These are phyloP conservation scores for Torymus tubicola DNA, from an alignment of 2,888 invertebrate genomes.

Conservation along the genomic window DNA sequence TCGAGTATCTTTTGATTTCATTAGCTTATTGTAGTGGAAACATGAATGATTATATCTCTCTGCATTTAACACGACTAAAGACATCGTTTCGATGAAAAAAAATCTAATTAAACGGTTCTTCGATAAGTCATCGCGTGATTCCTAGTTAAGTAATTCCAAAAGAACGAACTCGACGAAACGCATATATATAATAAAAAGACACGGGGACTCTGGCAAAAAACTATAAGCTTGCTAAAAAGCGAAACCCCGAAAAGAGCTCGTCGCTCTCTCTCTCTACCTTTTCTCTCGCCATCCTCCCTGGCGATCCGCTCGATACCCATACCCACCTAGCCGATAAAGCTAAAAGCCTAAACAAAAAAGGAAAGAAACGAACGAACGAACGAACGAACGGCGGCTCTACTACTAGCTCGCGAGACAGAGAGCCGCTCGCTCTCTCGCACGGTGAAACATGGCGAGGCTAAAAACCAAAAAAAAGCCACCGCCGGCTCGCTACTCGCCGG, in stretches of 20 bases:
- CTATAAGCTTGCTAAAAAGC: neutral
- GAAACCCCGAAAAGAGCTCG: constrained; percentile 19
- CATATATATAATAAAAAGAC: too few relatives aligned
- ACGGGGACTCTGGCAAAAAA: too few relatives aligned
- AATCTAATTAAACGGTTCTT: too few relatives aligned
- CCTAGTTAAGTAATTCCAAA: neutral
- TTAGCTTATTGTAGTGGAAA: too few relatives aligned
- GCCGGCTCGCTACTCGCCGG: too few relatives aligned
- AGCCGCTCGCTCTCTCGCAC: neutral
- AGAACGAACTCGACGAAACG: too few relatives aligned
- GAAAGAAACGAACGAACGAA: constrained; percentile 4
- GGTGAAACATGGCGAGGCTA: constrained; percentile 31
- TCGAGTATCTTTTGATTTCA: neutral
- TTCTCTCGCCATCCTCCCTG: neutral
- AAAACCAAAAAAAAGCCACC: constrained; percentile 22
- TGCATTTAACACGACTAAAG: too few relatives aligned
- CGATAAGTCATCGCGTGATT: neutral
- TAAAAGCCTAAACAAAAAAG: constrained; percentile 18
- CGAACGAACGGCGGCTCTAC: neutral
- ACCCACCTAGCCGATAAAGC: constrained; percentile 15
- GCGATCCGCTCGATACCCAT: neutral
- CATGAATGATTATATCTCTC: too few relatives aligned
- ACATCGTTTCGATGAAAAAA: too few relatives aligned
- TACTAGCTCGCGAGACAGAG: constrained; percentile 3
- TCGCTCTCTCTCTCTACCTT: too few relatives aligned